Percentiles rank a stretch among this genome's conserved stretches.
These are phyloP conservation scores for Xanthorhoe designata DNA, from an alignment of 2,888 invertebrate genomes.

Conservation along the genomic window DNA sequence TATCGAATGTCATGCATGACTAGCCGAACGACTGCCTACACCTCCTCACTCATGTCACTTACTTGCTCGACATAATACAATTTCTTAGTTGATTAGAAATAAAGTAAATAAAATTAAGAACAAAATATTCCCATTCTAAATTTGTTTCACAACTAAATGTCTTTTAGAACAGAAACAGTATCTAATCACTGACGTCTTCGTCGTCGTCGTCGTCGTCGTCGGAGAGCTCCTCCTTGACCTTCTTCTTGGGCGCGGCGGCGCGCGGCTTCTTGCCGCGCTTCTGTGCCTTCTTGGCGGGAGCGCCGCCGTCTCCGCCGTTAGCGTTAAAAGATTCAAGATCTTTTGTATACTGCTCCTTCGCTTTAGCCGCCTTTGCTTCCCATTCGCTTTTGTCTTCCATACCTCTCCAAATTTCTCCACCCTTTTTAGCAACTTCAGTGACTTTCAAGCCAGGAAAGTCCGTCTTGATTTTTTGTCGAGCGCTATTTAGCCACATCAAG, in stretches of 20 bases:
- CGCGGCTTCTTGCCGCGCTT: slow-evolving; percentile 74
- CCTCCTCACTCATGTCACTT: not conserved
- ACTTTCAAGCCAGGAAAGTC: slow-evolving; percentile 94
- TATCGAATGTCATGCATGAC: not conserved
- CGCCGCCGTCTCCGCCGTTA: slow-evolving; percentile 82
- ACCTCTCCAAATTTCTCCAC: slow-evolving; percentile 95
- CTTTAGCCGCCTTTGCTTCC: slow-evolving; percentile 92
- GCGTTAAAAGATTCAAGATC: slow-evolving; percentile 94
- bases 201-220: slow-evolving; percentile 83
- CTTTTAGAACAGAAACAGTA: slow-evolving; percentile 6
- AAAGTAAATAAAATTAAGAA: slow-evolving; percentile 12
- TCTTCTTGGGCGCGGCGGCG: slow-evolving; percentile 52
- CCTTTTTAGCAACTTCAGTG: slow-evolving; percentile 96
- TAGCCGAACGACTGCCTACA: not conserved
- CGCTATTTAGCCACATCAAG: slow-evolving; percentile 95
- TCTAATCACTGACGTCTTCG: slow-evolving; percentile 70
- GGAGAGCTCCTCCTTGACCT: slow-evolving; percentile 76
- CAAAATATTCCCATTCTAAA: slow-evolving; percentile 9
- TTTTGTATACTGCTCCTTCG: slow-evolving; percentile 92
- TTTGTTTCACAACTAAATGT: slow-evolving; percentile 16
- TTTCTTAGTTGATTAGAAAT: not conserved
- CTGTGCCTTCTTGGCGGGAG: slow-evolving; percentile 72
- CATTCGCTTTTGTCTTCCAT: slow-evolving; percentile 94
- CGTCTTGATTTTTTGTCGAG: slow-evolving; percentile 91
- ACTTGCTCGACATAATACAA: not conserved